Conservation (phyloP, 2,888 invertebrate species). For the Parnassius mnemosyne region DNA sequence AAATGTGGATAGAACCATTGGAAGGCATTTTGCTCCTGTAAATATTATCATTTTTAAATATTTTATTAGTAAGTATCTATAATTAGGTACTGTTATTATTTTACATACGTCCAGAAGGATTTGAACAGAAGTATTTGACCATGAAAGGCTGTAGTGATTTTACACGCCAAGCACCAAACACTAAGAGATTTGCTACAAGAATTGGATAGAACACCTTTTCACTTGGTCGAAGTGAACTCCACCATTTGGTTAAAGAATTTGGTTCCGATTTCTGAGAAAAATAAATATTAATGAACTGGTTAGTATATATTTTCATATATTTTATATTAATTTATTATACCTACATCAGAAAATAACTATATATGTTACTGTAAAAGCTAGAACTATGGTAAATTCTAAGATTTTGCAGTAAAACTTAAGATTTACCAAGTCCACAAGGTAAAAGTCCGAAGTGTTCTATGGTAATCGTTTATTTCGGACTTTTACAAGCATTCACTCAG, state of each 20-base stretch:
- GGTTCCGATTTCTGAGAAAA: constrained; percentile 58
- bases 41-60: constrained; percentile 34
- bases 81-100: neutral
- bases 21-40: constrained; percentile 87
- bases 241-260: constrained; percentile 81
- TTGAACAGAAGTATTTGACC: constrained; percentile 92
- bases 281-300: neutral
- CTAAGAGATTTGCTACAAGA: constrained; percentile 87
- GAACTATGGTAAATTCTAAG: too few species aligned
- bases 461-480: too few species aligned
- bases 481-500: too few species aligned
- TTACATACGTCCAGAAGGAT: constrained; percentile 87
- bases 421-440: too few species aligned
- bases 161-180: constrained; percentile 91
- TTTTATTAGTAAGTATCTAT: neutral
- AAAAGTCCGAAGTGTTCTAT: too few species aligned
- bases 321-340: too few species aligned
- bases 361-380: too few species aligned
- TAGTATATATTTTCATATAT: too few species aligned
- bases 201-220: constrained; percentile 91
- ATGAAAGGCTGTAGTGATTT: constrained; percentile 86
- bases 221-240: constrained; percentile 86
- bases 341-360: too few species aligned
- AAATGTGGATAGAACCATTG: constrained; percentile 96
- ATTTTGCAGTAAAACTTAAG: too few species aligned